These are phyloP conservation scores for Bellardia bayeri DNA, from an alignment of 2,888 invertebrate species.

Conservation along the genomic window DNA sequence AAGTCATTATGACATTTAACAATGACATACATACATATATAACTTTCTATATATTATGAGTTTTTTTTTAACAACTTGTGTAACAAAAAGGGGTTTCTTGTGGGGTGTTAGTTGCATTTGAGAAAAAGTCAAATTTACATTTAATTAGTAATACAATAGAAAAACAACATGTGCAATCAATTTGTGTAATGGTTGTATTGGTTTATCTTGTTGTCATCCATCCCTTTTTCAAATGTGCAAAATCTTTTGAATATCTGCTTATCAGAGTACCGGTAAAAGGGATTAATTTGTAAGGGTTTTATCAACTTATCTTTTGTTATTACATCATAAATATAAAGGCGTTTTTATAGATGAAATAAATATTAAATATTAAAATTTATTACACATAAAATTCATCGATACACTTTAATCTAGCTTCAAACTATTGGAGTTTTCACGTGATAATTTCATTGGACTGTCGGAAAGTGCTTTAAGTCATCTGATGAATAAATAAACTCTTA, in stretches of 20 bases:
- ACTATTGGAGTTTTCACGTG: too few relatives aligned
- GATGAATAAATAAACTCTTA: too few relatives aligned
- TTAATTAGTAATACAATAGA: constrained; percentile 76
- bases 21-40: not conserved
- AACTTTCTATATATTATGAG: not conserved
- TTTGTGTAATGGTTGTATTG: constrained; percentile 58
- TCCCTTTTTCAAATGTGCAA: constrained; percentile 1
- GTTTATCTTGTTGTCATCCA: not conserved
- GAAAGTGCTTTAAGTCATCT: too few relatives aligned
- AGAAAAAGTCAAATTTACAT: constrained; percentile 77
- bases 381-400: too few relatives aligned
- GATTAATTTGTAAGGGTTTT: constrained; percentile 17
- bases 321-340: not conserved
- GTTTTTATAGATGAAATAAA: not conserved
- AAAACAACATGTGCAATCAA: constrained; percentile 74
- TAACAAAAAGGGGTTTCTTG: constrained; percentile 57
- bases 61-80: constrained; percentile 4
- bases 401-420: too few relatives aligned
- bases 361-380: not conserved
- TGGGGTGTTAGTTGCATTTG: constrained; percentile 35
- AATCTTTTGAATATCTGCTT: not conserved
- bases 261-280: constrained; percentile 24
- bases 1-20: constrained; percentile 67
- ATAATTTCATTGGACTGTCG: too few relatives aligned
- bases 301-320: not conserved